Base-by-base conservation (phyloP, 2,797 vertebrate species). In the Helicolenus hilgendorfi region DNA sequence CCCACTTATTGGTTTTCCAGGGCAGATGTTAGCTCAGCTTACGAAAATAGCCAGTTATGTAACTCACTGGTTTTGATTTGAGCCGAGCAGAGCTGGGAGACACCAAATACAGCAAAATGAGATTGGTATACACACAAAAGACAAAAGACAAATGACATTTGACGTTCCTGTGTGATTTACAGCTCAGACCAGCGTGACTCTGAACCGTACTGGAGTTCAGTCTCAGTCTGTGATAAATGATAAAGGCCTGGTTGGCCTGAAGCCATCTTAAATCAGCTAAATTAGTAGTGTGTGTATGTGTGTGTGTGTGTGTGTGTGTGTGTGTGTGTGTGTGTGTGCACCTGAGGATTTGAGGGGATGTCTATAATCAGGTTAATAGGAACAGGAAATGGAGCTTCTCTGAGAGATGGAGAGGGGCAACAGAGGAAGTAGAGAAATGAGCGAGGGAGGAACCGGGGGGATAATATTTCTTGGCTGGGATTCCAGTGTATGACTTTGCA, bases 191-290 rank as follows among this genome's bases (percentile, higher is more conserved):
- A 11, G 85, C 5, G 31, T 74, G 89, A 88, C 86, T 88, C 63
- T 85, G 87, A 85, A 80, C 36, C 79, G 84, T 74, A 79, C 90
- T 91, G 87, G 79, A 91, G 79, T 53, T 83, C 82, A 59, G 68
- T 27, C 65, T 82, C 82, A 59, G 68, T 27, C 65, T 82, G 87
- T 86, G 87, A 96, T 94, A 83, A 96, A 95, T 95, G 85, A 26
- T 89, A 94, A 95, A 84, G 79, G 85, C 13, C 68, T 84, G 20
- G 18, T 78, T 96, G 94, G 96, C 96, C 56, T 3, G 9, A 63
- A 68, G 94, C 96, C 95, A 96, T 91, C 67, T 93, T 92, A 85
- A 95, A 95, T 96, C 79, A 94, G 85, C 93, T 85, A 92, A 94
- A 92, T 90, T 77, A 88, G 64, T 72, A 72, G 1, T 89, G 77